Conservation (phyloP, 2,797 vertebrate species). For the Pachyuromys duprasi region DNA sequence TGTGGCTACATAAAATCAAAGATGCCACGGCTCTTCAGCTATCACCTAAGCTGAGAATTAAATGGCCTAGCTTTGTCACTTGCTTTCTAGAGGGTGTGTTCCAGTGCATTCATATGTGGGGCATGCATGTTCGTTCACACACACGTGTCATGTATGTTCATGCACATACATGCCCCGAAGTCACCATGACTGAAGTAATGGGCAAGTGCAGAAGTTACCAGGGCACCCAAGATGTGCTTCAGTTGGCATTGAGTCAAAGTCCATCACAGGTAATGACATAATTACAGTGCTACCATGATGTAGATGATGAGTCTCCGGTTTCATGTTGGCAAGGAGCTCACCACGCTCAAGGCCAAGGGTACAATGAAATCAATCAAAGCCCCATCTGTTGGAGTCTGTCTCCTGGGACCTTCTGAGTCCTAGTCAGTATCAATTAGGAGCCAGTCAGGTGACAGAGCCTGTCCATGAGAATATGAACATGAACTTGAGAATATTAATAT, state of each 20-base stretch:
- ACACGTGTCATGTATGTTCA: too few species aligned
- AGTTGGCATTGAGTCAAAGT: not conserved
- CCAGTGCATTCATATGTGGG: not conserved
- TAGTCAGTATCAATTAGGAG: not conserved
- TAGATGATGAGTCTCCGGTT: not conserved
- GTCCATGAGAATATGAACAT: not conserved
- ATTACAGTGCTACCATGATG: not conserved
- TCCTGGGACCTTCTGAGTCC: not conserved
- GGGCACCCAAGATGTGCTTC: conserved; percentile 32
- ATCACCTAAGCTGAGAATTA: conserved; percentile 39
- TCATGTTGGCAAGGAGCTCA: not conserved
- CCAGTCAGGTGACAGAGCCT: conserved; percentile 19
- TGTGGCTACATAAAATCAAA: not conserved
- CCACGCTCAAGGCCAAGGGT: not conserved
- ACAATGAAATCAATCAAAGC: conserved; percentile 19
- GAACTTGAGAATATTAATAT: not conserved
- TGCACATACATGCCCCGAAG: not conserved
- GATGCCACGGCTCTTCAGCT: not conserved
- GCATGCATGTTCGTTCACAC: not conserved
- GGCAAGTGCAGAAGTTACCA: not conserved
- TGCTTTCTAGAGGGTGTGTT: not conserved
- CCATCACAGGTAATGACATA: not conserved
- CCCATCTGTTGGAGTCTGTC: not conserved
- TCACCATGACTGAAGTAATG: not conserved
- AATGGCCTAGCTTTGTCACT: not conserved